Evolutionary conservation across 2,888 invertebrate species (phyloP).

Genomic region (Athalia rosae): DNA sequence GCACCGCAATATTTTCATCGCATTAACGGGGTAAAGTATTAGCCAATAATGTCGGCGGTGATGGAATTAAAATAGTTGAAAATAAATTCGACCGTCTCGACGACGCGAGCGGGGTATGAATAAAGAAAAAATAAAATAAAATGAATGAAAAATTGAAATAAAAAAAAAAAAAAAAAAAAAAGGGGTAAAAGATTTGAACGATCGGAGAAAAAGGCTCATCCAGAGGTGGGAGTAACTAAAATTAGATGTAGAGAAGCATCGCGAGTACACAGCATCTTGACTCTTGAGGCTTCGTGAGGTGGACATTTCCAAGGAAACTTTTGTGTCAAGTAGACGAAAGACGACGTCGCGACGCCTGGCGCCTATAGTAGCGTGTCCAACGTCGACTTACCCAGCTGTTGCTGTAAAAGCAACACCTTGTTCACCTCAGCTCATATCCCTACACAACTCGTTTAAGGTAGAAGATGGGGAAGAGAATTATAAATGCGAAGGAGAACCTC

Average conservation of each 20-base stretch:
- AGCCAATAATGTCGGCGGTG: slow-evolving; percentile 53
- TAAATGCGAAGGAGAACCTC: too few relatives aligned
- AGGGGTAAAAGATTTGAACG: slow-evolving; percentile 12
- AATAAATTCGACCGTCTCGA: slow-evolving; percentile 49
- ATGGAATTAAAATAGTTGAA: slow-evolving; percentile 60
- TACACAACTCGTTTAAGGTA: too few relatives aligned
- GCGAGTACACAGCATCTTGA: slow-evolving; percentile 52
- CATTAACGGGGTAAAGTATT: slow-evolving; percentile 44
- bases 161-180: slow-evolving; percentile 5
- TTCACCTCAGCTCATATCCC: too few relatives aligned
- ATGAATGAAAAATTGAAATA: background rate
- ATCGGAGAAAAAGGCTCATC: slow-evolving; percentile 31
- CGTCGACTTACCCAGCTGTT: background rate
- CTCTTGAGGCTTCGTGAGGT: slow-evolving; percentile 49
- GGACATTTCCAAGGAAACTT: slow-evolving; percentile 64
- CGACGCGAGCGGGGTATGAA: slow-evolving; percentile 23
- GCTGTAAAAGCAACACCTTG: too few relatives aligned
- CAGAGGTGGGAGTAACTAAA: slow-evolving; percentile 66
- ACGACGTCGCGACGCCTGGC: slow-evolving; percentile 4
- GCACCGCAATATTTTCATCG: slow-evolving; percentile 28
- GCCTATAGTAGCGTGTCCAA: background rate
- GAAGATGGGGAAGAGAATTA: too few relatives aligned
- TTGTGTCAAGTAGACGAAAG: slow-evolving; percentile 57
- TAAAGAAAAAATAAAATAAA: slow-evolving; percentile 11
- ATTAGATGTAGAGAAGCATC: slow-evolving; percentile 60